These are phyloP conservation scores for Cordylochernes scorpioides DNA, from an alignment of 2,888 invertebrate species.

Conservation along the genomic window DNA sequence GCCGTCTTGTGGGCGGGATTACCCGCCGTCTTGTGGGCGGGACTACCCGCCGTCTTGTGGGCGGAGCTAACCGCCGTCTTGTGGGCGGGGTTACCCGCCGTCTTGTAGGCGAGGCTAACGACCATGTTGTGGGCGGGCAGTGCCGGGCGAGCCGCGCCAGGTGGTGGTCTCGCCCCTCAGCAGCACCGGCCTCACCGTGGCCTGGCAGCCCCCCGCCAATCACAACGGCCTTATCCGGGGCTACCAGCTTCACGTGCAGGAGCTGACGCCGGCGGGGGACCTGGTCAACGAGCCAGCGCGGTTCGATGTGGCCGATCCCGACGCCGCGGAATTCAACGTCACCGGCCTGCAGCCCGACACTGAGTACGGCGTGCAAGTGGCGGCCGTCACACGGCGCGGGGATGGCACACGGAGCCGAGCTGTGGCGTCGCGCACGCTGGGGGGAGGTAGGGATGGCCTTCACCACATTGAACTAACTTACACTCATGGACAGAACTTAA, in stretches of 20 bases:
- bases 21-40: no score
- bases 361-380: conserved; percentile 58
- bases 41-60: no score
- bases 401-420: conserved; percentile 77
- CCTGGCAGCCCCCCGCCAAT: conserved; percentile 74
- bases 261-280: conserved; percentile 52
- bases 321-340: conserved; percentile 44
- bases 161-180: conserved; percentile 66
- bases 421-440: conserved; percentile 61
- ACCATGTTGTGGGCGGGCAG: no score
- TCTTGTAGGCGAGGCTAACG: no score
- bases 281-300: conserved; percentile 62
- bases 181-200: conserved; percentile 78
- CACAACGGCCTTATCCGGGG: conserved; percentile 84
- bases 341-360: conserved; percentile 82
- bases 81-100: no score
- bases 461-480: no score
- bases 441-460: conserved; percentile 55
- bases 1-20: no score
- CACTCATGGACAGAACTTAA: no score
- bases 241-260: conserved; percentile 84
- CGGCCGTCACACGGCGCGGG: conserved; percentile 81
- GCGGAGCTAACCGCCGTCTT: no score
- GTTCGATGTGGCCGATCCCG: conserved; percentile 54
- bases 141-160: conserved; percentile 87